Evolutionary conservation across 2,113 vertebrate genomes (phyloP), one percentile per base, ranked within the genome.

Genomic region (Nannospalax galili): DNA sequence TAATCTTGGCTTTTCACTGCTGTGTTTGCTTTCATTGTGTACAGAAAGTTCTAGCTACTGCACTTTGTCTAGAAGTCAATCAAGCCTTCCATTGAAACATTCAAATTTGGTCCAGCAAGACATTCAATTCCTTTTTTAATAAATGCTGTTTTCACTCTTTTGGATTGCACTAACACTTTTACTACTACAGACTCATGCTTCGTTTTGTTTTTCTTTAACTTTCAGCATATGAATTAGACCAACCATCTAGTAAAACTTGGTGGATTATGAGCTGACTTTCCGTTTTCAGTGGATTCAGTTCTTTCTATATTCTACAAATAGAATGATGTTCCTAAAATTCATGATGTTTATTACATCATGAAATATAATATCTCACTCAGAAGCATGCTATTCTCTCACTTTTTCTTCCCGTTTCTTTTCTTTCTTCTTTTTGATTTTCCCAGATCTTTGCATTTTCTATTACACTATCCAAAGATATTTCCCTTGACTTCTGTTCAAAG

Each of bases 1-100:
- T 91, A 97, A 80, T 48, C 40, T 65, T 93, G 87, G 79, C 70
- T 97, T 42, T 72, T 74, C 75, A 64, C 28, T 90, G 42, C 17
- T 93, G 3, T 73, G 73, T 88, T 97, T 91, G 40, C 2, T 96
- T 95, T 95, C 45, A 80, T 12, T 91, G 82, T 0, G 1, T 3
- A 20, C 11, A 22, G 58, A 42, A 92, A 81, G 16, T 73, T 78
- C 72, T 88, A 92, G 64, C 80, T 52, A 81, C 75, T 90, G 30
- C 77, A 77, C 24, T 90, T 95, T 74, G 0, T 82, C 40, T 74
- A 91, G 88, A 82, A 82, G 17, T 74, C 35, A 70, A 88, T 65
- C n/a, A 91, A 81, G 24, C 0, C 74, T 86, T 86, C 48, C 69
- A 65, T 26, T 60, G 81, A 92, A 81, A 86, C 65, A 3, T 80